Base-by-base conservation (phyloP, 2,797 vertebrate species). In the Anomalospiza imberbis region DNA sequence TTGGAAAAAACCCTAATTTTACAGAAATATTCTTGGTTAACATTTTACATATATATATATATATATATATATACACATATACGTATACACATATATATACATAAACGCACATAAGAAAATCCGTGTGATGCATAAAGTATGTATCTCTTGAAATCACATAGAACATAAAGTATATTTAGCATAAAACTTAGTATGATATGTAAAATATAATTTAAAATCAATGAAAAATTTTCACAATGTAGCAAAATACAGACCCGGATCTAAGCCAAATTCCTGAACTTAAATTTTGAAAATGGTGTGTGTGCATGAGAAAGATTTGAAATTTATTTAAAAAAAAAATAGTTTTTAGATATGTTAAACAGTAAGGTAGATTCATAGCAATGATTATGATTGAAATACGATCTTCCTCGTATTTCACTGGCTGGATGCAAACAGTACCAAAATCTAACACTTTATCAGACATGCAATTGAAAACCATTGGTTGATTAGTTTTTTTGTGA, bases 351-450 rank as follows among this genome's bases (percentile, higher is more conserved):
- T n/a, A n/a, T 38, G 17, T 34, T 71, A 53, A 55, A 8, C 5
- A 76, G 7, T 67, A 51, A 68, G 12, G 7, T 38, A n/a, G 6
- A 61, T 47, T 13, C 14, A 42, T 21, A 40, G 10, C 10, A 70
- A 34, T 17, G 18, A 38, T 38, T 57, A 47, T 50, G 12, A 44
- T 13, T 71, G 17, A 79, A 79, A 67, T 45, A 40, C 2, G 0
- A 28, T 24, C 7, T 54, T 82, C 77, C 47, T 74, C 10, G 42
- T n/a, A 55, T 72, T 75, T 92, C 24, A 21, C 17, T 79, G 20
- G 0, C 7, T 92, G 50, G 7, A 47, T 2, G 3, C 5, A 67
- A 78, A 68, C 5, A 51, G 4, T 42, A 67, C 19, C 1, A 5
- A 80, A 91, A 28, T 6, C 1, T 22, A 66, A 45, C 6, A 42